Evolutionary conservation across 2,888 invertebrate genomes (phyloP), one percentile per base, ranked within the genome.

Genomic region (Meiosimyza decipiens): DNA sequence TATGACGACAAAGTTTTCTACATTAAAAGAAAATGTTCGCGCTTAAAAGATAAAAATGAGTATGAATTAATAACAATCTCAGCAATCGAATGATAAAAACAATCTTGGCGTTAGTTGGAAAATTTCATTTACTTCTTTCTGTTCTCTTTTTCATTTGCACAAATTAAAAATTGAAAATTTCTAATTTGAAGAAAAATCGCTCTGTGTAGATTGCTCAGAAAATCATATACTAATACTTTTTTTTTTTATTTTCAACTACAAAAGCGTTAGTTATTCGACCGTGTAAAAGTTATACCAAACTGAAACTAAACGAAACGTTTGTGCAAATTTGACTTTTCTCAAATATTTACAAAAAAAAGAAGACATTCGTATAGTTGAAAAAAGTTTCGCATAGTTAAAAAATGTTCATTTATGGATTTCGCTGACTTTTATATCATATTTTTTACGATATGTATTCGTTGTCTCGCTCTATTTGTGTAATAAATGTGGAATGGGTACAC

Each of bases 231-330:
- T 5, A 52, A 66, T 15, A 18, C 1, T 18, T 18, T 22, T 55
- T 49, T 68, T 55, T 57, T 68, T 57, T 40, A 49, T n/a, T 57
- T 49, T 13, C 16, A 55, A 49, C 68, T 47, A 59, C 6, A 57
- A 55, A 68, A 49, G 68, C 68, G 68, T 55, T 28, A 68, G 65
- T 65, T 65, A 28, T 51, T 52, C 54, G 65, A 51, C 52, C 52
- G 28, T 65, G 52, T 51, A 22, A 12, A 51, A 65, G 65, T 15
- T 51, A 65, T 40, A 33, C 52, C 51, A 52, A 51, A 65, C 52
- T 13, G n/a, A 9, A 62, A 40, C 40, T n/a, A 62, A 22, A 28
- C 16, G 52, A 65, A 65, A 33, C 54, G 51, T 47, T 63, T 63
- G 63, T 16, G 7, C 63, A 63, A 63, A 63, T 63, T 63, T 15